These are phyloP conservation scores for Heliconius ismenius DNA, from an alignment of 2,888 invertebrate genomes.

Conservation along the genomic window DNA sequence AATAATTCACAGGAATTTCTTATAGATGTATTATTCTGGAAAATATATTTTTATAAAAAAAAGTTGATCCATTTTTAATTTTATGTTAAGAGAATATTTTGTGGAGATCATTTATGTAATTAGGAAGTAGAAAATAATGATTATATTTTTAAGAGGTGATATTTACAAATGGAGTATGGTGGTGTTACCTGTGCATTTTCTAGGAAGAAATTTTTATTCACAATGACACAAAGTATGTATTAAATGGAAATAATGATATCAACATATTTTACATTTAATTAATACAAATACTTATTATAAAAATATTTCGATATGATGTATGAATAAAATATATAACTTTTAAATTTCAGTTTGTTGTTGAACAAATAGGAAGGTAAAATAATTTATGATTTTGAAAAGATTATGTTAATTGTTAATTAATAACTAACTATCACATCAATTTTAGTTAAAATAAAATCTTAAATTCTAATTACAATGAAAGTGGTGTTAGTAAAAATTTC, in stretches of 20 bases:
- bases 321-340: not conserved
- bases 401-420: conserved; percentile 2
- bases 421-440: conserved; percentile 40
- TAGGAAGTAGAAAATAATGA: not conserved
- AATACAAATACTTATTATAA: not conserved
- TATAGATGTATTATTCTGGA: conserved; percentile 11
- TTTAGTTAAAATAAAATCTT: conserved; percentile 32
- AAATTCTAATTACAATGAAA: conserved; percentile 8
- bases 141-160: not conserved
- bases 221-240: not conserved
- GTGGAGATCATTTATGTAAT: not conserved
- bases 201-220: not conserved
- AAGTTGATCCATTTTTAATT: not conserved
- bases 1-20: not conserved
- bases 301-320: not conserved
- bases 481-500: conserved; percentile 61
- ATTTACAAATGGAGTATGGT: conserved; percentile 2
- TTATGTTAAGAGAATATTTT: not conserved
- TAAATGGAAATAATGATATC: not conserved
- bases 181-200: not conserved
- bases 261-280: not conserved
- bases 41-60: not conserved
- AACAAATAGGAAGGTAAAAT: not conserved
- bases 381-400: not conserved
- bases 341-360: not conserved